Conservation (phyloP, 2,888 invertebrate species). For the Clepsis dumicolana region DNA sequence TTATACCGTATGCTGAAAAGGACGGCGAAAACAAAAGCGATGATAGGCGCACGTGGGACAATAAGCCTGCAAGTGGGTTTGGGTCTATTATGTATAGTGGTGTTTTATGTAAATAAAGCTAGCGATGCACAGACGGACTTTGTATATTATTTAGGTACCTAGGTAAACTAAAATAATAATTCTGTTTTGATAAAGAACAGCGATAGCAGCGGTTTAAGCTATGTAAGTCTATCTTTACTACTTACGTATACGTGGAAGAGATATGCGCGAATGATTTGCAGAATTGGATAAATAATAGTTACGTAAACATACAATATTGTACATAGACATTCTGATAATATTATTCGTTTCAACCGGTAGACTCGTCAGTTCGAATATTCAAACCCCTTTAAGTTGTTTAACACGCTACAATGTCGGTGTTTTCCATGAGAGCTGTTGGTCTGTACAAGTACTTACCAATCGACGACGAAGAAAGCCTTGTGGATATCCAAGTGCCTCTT, state of each 20-base stretch:
- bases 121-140: no score
- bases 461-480: slow-evolving; percentile 65
- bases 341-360: slow-evolving; percentile 10
- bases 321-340: slow-evolving; percentile 7
- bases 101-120: no score
- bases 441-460: slow-evolving; percentile 77
- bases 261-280: background rate
- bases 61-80: no score
- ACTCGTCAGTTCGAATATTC: slow-evolving; percentile 6
- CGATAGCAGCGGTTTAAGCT: background rate
- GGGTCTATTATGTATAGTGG: no score
- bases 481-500: slow-evolving; percentile 69
- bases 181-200: background rate
- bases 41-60: no score
- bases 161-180: background rate
- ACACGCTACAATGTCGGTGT: slow-evolving; percentile 47
- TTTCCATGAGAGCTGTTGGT: slow-evolving; percentile 74
- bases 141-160: background rate
- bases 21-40: no score
- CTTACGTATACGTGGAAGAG: no score
- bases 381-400: background rate
- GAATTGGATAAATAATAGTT: background rate
- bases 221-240: background rate
- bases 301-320: background rate
- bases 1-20: no score